Base-by-base conservation (phyloP, 2,797 vertebrate species). In the Peromyscus attwateri region DNA sequence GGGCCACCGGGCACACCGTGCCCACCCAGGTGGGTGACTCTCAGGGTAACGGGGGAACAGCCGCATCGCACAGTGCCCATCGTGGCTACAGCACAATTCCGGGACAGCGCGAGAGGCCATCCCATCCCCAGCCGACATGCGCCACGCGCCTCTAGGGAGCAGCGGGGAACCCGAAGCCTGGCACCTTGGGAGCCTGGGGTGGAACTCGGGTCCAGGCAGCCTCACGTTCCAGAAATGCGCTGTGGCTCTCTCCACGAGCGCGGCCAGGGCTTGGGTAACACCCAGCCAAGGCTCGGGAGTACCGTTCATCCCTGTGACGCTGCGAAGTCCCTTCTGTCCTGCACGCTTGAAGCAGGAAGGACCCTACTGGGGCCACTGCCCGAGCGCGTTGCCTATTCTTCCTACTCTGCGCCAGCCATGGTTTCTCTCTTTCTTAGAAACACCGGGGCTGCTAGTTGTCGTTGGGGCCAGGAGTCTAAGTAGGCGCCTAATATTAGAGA, bases 1-100 rank as follows among this genome's bases (percentile, higher is more conserved):
- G 97, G 92, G 91, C 87, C n/a, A 11, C 89, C n/a, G 97, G 92
- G 40, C 80, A 31, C 87, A 75, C 87, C 1, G 83, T 93, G 93
- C 96, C 95, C 6, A 25, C 87, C 70, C 80, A 97, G 97, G 98
- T 98, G 88, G 91, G 96, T 97, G 95, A 70, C 92, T 89, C n/a
- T n/a, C 52, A 64, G 46, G 31, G 60, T 55, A n/a, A 0, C 12
- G 0, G 87, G 62, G 31, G 11, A 46, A 71, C 66, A 66, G 27
- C 64, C 19, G 17, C 83, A 16, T 34, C n/a, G 6, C 55, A 5
- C 34, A n/a, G 34, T 55, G 46, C 31, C 60, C 40, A 8, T 49
- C 40, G 25, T 1, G 49, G 34, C 64, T 25, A 43, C 57, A 31
- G 77, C 21, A 27, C 49, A 13, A 46, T n/a, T 21, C 29, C n/a